Evolutionary conservation across 2,888 invertebrate species (phyloP), one percentile per base, ranked within the genome.

Genomic region (Ctenicera cuprea): DNA sequence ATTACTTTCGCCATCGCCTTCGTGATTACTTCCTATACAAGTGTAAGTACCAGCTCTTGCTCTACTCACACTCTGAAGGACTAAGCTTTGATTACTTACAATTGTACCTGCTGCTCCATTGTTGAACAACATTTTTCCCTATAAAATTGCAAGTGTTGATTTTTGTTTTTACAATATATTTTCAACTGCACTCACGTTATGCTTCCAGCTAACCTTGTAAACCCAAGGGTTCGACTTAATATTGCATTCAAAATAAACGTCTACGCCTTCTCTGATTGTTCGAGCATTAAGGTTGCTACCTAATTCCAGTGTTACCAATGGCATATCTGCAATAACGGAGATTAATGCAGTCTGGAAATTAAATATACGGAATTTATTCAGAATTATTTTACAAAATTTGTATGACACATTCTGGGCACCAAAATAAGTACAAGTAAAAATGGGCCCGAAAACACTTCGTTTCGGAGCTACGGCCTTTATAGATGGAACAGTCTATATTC

Each of bases 171-270:
- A 3, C 14, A 3, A 9, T 2, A 45, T 33, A 50, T 50, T 61
- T 66, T 65, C 38, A 52, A 33, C 50, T 26, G 12, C 30, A 90
- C 91, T 91, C 88, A 94, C 94, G 86, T 93, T 93, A 83, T 93
- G 93, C 82, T 91, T 89, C 94, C 94, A 94, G 82, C 92, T 92
- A 81, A 94, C 93, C 89, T 92, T 92, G 85, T 92, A 92, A 64
- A 94, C 92, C 92, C 93, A 94, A 0, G 96, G 96, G 88, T 96
- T 96, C 20, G 96, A 94, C 85, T 93, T 94, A 82, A 96, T 95
- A 86, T 93, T 94, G 88, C 96, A 96, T 85, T 96, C 96, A 85
- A 96, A 96, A 89, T 95, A 96, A 9, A 96, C 95, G 85, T 96
- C 96, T 74, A 94, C 94, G 5, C 95, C 95, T 86, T 96, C 96